Conservation (phyloP, 1,140 invertebrate species). For the Arctopsyche grandis region DNA sequence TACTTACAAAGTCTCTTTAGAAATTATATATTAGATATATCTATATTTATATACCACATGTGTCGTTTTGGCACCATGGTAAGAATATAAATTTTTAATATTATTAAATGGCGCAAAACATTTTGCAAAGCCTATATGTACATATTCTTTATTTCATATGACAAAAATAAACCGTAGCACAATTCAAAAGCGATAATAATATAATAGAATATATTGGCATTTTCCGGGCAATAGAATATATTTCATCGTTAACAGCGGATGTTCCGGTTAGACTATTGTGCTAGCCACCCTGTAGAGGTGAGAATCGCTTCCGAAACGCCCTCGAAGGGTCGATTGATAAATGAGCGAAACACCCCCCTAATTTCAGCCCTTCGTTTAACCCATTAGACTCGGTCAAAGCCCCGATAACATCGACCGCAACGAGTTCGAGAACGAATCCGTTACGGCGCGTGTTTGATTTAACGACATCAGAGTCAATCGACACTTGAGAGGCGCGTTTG, state of each 20-base stretch:
- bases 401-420: neutral
- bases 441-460: neutral
- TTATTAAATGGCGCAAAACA: too few relatives aligned
- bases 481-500: too few relatives aligned
- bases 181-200: neutral
- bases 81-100: too few relatives aligned
- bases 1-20: too few relatives aligned
- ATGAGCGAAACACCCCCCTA: neutral
- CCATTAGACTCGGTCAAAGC: neutral
- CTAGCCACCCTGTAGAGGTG: neutral
- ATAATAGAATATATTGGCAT: neutral
- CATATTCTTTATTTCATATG: too few relatives aligned
- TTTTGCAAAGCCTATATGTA: too few relatives aligned
- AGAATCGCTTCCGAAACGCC: constrained; percentile 24
- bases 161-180: too few relatives aligned
- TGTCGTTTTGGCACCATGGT: too few relatives aligned
- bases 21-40: too few relatives aligned
- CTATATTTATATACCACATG: too few relatives aligned
- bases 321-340: constrained; percentile 12
- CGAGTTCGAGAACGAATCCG: neutral
- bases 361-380: neutral
- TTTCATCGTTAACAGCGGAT: constrained; percentile 12
- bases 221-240: neutral
- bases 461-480: too few relatives aligned
- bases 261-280: constrained; percentile 12